These are phyloP conservation scores for Coluber constrictor DNA, from an alignment of 2,797 vertebrate species.

Conservation along the genomic window DNA sequence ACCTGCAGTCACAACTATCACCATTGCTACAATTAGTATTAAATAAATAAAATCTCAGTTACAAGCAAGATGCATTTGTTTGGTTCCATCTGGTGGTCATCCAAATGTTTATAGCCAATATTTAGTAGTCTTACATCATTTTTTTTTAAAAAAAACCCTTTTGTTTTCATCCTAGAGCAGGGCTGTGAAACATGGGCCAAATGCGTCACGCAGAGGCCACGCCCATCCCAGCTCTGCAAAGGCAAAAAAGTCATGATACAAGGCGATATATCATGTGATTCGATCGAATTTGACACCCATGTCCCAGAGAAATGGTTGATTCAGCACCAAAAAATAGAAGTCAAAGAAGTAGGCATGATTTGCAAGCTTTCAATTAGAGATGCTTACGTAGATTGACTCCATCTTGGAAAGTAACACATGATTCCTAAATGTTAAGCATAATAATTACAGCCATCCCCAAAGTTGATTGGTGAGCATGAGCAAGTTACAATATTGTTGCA, in stretches of 20 bases:
- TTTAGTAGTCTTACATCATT: neutral
- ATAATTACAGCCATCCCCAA: neutral
- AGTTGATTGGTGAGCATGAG: neutral
- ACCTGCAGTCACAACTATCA: neutral
- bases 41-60: neutral
- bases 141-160: neutral
- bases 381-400: neutral
- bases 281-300: too few relatives aligned
- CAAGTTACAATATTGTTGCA: neutral
- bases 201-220: too few relatives aligned
- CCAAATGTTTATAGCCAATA: neutral
- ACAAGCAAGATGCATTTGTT: neutral
- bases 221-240: too few relatives aligned
- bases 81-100: neutral
- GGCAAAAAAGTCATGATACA: too few relatives aligned
- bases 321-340: neutral
- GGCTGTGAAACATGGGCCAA: too few relatives aligned
- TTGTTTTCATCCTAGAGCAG: too few relatives aligned
- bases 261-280: accelerated
- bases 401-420: neutral
- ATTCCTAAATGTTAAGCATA: neutral
- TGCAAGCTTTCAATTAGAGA: neutral
- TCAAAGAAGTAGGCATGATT: neutral
- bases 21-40: neutral
- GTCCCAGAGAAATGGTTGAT: neutral